Base-by-base conservation (phyloP, 2,888 invertebrate genomes). In the Rhodophaea formosa region DNA sequence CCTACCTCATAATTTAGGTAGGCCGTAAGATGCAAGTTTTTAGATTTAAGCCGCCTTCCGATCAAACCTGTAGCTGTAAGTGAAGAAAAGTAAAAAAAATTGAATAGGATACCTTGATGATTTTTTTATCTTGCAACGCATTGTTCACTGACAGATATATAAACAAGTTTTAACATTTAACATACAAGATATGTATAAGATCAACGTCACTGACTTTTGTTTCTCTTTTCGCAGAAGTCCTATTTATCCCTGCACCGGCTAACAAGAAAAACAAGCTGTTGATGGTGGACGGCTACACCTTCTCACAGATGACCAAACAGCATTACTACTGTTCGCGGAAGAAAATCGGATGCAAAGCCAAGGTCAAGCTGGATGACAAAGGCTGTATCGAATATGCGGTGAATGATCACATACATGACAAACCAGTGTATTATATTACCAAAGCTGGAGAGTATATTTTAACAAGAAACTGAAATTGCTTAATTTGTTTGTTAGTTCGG, bases 291-390 rank as follows among this genome's bases (percentile, higher is more conserved):
- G 68, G 68, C 0, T 68, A 57, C 47, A 69, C 69, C 0, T 70
- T 62, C 32, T 66, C 65, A 2, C 61, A 59, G 8, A 58, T 32
- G 23, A 51, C 5, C 15, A 35, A 35, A 32, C 56, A 8, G 30
- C 59, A 58, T 49, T 71, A 58, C 49, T 63, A 66, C 23, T 71
- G 69, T 32, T 67, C 70, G 0, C 62, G 56, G 14, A 68, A 65
- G 56, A 54, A 60, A 5, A 35, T 16, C n/a, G 66, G 66, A 3
- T 70, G 71, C 53, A 68, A 63, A 53, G 68, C 69, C n/a, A 60
- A 46, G 7, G 56, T 61, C 7, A 58, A 42, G n/a, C 39, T 58
- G 44, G n/a, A 30, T 6, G 35, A 54, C 5, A n/a, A 8, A 0
- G 54, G 30, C 2, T 23, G 14, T 1, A 59, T 55, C 0, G 5